These are phyloP conservation scores for Cydia splendana DNA, from an alignment of 1,140 invertebrate genomes.

Conservation along the genomic window DNA sequence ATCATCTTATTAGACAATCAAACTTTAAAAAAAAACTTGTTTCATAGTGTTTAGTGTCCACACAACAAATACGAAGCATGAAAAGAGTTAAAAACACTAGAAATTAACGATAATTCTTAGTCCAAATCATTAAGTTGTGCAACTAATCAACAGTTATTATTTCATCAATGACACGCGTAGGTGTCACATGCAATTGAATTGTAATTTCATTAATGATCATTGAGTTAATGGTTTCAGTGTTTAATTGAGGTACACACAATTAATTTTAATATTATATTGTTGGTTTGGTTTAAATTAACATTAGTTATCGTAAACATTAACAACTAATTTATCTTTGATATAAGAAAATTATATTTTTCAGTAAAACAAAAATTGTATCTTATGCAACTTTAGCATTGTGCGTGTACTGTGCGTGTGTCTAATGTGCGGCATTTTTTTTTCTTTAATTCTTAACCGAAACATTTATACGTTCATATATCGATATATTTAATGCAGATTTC, in stretches of 20 bases:
- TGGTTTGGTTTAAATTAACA: background rate
- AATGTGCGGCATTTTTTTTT: too few relatives aligned
- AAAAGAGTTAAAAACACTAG: slow-evolving; percentile 1
- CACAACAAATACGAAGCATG: background rate
- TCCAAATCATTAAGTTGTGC: slow-evolving; percentile 34
- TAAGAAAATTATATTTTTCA: too few relatives aligned
- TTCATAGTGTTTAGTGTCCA: too few relatives aligned
- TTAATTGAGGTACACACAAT: slow-evolving; percentile 6
- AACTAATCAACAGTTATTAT: slow-evolving; percentile 42
- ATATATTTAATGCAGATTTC: background rate
- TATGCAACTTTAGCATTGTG: too few relatives aligned
- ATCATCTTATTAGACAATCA: slow-evolving; percentile 34
- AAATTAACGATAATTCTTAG: background rate
- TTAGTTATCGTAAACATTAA: background rate
- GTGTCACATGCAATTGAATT: slow-evolving; percentile 44
- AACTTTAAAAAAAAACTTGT: background rate
- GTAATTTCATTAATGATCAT: slow-evolving; percentile 36
- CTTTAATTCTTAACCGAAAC: too few relatives aligned
- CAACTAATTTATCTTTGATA: too few relatives aligned
- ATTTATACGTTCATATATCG: too few relatives aligned
- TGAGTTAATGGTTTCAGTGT: background rate
- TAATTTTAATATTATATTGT: slow-evolving; percentile 6
- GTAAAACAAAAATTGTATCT: too few relatives aligned
- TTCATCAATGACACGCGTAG: slow-evolving; percentile 41
- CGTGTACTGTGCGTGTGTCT: too few relatives aligned